Base-by-base conservation (phyloP, 64 coral and sea anemone genomes). In the Porites lutea region DNA sequence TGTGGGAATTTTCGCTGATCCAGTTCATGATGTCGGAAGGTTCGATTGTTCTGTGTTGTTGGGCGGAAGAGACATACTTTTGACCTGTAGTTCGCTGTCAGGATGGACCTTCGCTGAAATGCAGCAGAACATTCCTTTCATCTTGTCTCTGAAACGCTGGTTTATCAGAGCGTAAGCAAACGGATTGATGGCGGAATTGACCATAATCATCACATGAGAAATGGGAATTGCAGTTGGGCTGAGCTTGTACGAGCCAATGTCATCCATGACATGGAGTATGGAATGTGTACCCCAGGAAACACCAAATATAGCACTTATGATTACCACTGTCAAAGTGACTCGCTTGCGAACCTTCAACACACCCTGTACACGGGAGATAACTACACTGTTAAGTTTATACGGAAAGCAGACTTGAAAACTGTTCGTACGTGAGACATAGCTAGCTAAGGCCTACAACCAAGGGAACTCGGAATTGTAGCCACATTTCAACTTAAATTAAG, bases 291-390 rank as follows among this genome's bases (percentile, higher is more conserved):
- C 64, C 65, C 67, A 91, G 5, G 27, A 91, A 6, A 81, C 21
- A 12, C 50, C 75, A 69, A 82, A 91, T 6, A 91, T 70, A 7
- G 71, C 47, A 13, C 65, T 91, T 16, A 91, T 67, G 7, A 45
- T 72, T 18, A 91, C 12, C 19, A 91, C 89, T 79, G 83, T 91
- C 52, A 73, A 71, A 4, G 89, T 91, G 64, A 66, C 89, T n/a
- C 63, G 55, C 52, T 82, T 91, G 4, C 78, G 78, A 14, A 70
- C 64, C 6, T 61, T 82, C 49, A 52, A 70, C 68, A 71, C 77
- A 72, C 20, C 14, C 27, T 91, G 77, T 52, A 12, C 0, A 74
- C 1, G 15, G 14, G 18, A 48, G 16, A 14, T 3, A 49, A 8
- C 2, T 11, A 22, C 23, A 20, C 10, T 37, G 6, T 71, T 69